phyloP scores from a whole-genome alignment of 1,140 invertebrate species.

The Neelides sp. region DNA sequence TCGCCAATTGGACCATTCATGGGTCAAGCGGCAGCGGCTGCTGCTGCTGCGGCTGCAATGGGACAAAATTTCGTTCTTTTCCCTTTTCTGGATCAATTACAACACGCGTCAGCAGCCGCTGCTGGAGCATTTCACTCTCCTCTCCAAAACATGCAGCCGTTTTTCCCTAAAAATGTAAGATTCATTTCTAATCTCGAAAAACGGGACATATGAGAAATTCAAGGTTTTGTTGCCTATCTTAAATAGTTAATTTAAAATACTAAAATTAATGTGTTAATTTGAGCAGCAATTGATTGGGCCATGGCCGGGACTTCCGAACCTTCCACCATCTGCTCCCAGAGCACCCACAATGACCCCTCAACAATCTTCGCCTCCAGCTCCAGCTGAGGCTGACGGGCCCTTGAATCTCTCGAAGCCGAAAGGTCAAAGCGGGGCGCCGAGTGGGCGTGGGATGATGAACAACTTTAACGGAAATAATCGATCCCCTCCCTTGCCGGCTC shows the following conservation, averaged over 20 bases:
- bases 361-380: conserved; percentile 34
- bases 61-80: conserved; percentile 46
- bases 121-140: conserved; percentile 36
- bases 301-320: conserved; percentile 22
- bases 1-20: conserved; percentile 31
- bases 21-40: conserved; percentile 39
- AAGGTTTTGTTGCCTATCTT: too few relatives aligned
- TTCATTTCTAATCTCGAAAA: too few relatives aligned
- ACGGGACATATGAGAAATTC: too few relatives aligned
- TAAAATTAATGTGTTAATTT: too few relatives aligned
- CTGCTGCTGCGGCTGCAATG: conserved; percentile 37
- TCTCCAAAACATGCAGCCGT: conserved; percentile 38
- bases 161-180: conserved; percentile 30
- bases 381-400: conserved; percentile 60
- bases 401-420: conserved; percentile 80
- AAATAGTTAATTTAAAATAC: too few relatives aligned
- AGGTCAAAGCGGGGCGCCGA: conserved; percentile 38
- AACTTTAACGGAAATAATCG: conserved; percentile 23
- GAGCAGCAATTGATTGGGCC: conserved; percentile 21
- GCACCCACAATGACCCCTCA: conserved; percentile 38
- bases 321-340: conserved; percentile 34
- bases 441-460: conserved; percentile 36
- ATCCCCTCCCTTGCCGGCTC: conserved; percentile 32
- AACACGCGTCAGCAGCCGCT: conserved; percentile 30
- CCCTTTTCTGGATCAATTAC: conserved; percentile 45